These are phyloP conservation scores for Colletes collaris DNA, from an alignment of 2,888 invertebrate species.

Conservation along the genomic window DNA sequence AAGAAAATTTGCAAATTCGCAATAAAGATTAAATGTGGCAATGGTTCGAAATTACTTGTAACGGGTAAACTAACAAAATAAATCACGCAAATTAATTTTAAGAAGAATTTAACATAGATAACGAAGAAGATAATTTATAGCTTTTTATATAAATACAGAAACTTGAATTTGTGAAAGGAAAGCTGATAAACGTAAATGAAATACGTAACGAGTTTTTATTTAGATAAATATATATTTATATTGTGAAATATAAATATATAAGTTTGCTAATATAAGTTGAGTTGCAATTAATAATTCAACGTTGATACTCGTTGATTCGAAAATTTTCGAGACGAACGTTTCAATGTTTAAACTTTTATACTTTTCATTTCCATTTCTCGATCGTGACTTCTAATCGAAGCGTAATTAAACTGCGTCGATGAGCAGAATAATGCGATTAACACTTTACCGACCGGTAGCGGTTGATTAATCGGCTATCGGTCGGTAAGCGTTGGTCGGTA, in stretches of 20 bases:
- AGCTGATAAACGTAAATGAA: not conserved
- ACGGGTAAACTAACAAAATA: not conserved
- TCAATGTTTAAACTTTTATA: not conserved
- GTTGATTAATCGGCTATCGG: no score
- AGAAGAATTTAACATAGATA: not conserved
- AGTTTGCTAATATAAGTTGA: constrained; percentile 19
- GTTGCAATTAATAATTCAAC: constrained; percentile 7
- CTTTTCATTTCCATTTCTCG: not conserved
- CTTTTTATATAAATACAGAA: constrained; percentile 33
- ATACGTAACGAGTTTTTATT: constrained; percentile 26
- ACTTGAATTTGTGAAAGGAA: constrained; percentile 14
- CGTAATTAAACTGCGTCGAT: not conserved
- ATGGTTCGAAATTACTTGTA: constrained; percentile 12
- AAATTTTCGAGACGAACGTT: not conserved
- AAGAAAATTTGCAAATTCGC: constrained; percentile 1
- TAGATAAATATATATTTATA: not conserved
- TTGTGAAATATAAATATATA: not conserved
- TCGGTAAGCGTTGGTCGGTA: no score
- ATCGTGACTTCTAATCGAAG: not conserved
- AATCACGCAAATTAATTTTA: constrained; percentile 15
- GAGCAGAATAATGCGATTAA: no score
- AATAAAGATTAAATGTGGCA: constrained; percentile 10
- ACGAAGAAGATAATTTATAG: constrained; percentile 28
- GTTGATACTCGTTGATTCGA: constrained; percentile 3
- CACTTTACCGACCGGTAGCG: no score